Conservation (phyloP, 2,113 vertebrate genomes). For the Dipodomys stephensi region DNA sequence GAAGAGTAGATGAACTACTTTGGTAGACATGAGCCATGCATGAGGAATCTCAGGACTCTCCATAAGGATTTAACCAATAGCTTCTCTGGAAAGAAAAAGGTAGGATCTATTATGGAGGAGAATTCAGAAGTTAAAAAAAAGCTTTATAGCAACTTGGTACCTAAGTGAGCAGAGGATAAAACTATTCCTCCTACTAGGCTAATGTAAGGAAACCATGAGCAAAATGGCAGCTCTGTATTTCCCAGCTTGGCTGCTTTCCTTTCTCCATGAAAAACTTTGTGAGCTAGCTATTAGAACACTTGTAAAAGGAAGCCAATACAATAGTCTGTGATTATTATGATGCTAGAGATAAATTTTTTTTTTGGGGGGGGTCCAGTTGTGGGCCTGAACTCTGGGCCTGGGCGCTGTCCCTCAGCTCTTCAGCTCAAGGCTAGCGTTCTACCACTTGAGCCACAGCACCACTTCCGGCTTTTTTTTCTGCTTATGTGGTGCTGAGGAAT, state of each 20-base stretch:
- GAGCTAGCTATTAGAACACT: background rate
- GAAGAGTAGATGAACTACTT: background rate
- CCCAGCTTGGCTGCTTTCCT: rapidly evolving
- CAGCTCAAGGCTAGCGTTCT: no score
- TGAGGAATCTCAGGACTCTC: background rate
- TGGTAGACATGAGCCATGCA: background rate
- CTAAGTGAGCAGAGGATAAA: background rate
- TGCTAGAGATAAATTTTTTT: background rate
- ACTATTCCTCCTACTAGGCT: background rate
- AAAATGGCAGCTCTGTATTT: rapidly evolving
- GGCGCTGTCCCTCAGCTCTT: no score
- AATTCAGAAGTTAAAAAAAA: background rate
- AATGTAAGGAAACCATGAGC: background rate
- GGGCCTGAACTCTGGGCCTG: no score
- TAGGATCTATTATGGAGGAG: background rate
- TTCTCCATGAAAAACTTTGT: rapidly evolving
- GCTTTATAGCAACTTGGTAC: constrained; percentile 13
- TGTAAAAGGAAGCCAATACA: constrained; percentile 11
- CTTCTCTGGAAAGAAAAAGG: background rate
- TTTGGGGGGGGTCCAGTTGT: no score
- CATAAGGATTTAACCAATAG: background rate
- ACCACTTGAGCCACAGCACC: no score
- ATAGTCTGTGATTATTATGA: background rate
- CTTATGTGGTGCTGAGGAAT: no score
- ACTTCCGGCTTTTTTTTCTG: no score